Conservation (phyloP, 2,888 invertebrate genomes). For the Cremastinae sp. region DNA sequence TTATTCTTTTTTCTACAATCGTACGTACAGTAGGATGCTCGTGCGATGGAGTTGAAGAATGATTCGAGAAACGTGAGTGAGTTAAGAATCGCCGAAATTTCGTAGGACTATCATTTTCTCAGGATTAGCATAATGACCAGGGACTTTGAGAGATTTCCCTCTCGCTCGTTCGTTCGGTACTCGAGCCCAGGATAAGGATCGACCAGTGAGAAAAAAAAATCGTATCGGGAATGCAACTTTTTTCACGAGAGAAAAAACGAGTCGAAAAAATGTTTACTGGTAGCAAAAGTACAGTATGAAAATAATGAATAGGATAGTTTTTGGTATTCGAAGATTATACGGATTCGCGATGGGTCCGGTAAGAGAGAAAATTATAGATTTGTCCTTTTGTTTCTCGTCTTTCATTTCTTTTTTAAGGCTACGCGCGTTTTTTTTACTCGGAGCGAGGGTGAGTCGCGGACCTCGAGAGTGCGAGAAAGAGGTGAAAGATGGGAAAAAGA, state of each 20-base stretch:
- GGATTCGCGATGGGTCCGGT: slow-evolving; percentile 70
- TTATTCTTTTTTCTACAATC: background rate
- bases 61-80: slow-evolving; percentile 50
- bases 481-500: slow-evolving; percentile 1
- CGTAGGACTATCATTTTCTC: slow-evolving; percentile 76
- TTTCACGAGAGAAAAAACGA: slow-evolving; percentile 32
- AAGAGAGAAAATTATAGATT: slow-evolving; percentile 77
- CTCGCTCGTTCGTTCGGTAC: slow-evolving; percentile 1
- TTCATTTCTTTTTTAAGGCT: background rate
- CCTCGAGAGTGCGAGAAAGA: slow-evolving; percentile 22
- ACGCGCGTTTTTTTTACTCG: slow-evolving; percentile 14
- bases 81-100: slow-evolving; percentile 51
- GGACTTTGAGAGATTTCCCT: slow-evolving; percentile 74
- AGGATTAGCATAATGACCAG: slow-evolving; percentile 79
- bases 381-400: slow-evolving; percentile 67
- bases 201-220: slow-evolving; percentile 22
- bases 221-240: slow-evolving; percentile 39
- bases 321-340: slow-evolving; percentile 80
- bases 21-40: slow-evolving; percentile 8
- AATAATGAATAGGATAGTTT: slow-evolving; percentile 80
- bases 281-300: slow-evolving; percentile 78
- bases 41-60: slow-evolving; percentile 9
- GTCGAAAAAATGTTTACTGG: slow-evolving; percentile 65
- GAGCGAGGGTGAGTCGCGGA: slow-evolving; percentile 25
- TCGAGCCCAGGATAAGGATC: slow-evolving; percentile 27